phyloP scores from a whole-genome alignment of 2,888 invertebrate species.

The Chloromyia formosa region DNA sequence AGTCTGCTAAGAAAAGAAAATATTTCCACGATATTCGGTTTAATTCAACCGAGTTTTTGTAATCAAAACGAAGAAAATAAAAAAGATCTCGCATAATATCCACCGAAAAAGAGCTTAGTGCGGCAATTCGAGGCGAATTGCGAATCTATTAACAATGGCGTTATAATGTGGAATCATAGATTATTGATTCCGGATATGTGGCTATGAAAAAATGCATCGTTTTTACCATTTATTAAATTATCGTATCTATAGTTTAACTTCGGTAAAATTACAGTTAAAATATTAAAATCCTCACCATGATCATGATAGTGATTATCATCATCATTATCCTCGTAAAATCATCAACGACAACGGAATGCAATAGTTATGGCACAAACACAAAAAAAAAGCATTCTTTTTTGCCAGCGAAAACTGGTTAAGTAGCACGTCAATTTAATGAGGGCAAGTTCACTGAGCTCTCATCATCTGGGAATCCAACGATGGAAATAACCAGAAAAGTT shows the following conservation, averaged over 20 bases:
- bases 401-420: slow-evolving; percentile 31
- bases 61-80: no score
- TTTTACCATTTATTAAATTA: neutral
- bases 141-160: no score
- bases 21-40: no score
- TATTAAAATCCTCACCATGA: neutral
- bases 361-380: neutral
- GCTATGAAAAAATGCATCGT: no score
- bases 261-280: neutral
- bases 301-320: neutral
- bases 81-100: no score
- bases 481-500: slow-evolving; percentile 25
- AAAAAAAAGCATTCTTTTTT: neutral
- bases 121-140: no score
- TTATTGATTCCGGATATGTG: no score
- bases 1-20: no score
- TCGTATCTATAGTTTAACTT: neutral
- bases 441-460: slow-evolving; percentile 37
- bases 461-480: neutral
- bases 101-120: no score
- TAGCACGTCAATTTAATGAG: slow-evolving; percentile 29
- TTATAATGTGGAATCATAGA: no score
- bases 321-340: neutral
- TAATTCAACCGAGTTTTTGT: no score
- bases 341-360: neutral